Evolutionary conservation across 2,888 invertebrate species (phyloP).

Genomic region (Zaprionus bogoriensis): DNA sequence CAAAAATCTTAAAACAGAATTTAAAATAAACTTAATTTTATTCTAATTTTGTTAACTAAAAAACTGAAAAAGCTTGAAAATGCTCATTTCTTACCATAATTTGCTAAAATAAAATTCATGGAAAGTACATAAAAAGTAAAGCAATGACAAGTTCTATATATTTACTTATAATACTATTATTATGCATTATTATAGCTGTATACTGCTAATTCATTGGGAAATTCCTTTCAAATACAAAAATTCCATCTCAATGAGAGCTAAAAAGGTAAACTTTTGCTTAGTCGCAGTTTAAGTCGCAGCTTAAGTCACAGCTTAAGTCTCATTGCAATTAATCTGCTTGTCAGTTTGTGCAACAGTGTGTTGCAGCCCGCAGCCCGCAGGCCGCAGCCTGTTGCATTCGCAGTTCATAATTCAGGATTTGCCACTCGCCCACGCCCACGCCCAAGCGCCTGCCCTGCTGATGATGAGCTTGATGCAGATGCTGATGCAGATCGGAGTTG

Average conservation of each 20-base stretch:
- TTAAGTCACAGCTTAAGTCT: slow-evolving; percentile 20
- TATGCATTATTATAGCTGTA: no score
- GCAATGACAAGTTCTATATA: no score
- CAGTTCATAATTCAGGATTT: slow-evolving; percentile 40
- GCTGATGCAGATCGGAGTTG: slow-evolving; percentile 1
- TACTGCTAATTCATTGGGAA: no score
- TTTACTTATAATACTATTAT: no score
- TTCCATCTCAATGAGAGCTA: background rate
- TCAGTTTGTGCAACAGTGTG: slow-evolving; percentile 5
- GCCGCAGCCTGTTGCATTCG: slow-evolving; percentile 19
- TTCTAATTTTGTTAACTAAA: no score
- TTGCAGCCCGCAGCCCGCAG: background rate
- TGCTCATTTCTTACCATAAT: no score
- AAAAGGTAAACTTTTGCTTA: background rate
- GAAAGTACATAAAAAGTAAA: no score
- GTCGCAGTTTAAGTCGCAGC: background rate
- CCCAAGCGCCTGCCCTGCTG: background rate
- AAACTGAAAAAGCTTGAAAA: no score
- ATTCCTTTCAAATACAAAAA: background rate
- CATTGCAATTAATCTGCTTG: slow-evolving; percentile 32
- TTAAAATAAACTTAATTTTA: no score
- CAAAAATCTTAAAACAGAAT: no score
- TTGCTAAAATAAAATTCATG: no score
- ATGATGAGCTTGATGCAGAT: slow-evolving; percentile 4
- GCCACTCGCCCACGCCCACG: slow-evolving; percentile 30